A percentile compares a stretch with the other conserved stretches of the same genome.
phyloP scores from a whole-genome alignment of 2,797 vertebrate species.

The Acanthurus leucopareius region DNA sequence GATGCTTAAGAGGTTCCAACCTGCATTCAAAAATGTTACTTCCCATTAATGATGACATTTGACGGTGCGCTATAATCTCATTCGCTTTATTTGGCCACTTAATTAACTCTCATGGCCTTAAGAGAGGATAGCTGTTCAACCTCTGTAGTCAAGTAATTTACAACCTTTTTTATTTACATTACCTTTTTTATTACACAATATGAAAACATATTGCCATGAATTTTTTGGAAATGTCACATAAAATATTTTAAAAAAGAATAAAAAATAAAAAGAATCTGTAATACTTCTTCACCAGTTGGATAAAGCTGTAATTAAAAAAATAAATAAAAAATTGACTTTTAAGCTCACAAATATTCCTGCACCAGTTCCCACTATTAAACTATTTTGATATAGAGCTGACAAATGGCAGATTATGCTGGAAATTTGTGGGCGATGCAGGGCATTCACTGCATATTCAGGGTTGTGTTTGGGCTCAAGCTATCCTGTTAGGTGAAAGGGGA shows the following conservation, averaged over 20 bases:
- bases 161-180: conserved; percentile 7
- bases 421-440: not conserved
- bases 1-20: conserved; percentile 35
- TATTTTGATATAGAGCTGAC: not conserved
- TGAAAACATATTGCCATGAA: not conserved
- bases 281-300: not conserved
- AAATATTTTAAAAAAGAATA: not conserved
- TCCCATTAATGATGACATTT: conserved; percentile 52
- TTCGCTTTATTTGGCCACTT: conserved; percentile 50
- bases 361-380: not conserved
- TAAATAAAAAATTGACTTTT: not conserved
- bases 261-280: too few relatives aligned
- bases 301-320: not conserved
- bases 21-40: conserved; percentile 47
- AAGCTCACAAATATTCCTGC: not conserved
- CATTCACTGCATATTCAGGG: not conserved
- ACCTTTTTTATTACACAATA: not conserved
- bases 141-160: conserved; percentile 15
- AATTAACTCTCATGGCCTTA: conserved; percentile 54
- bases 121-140: conserved; percentile 22
- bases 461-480: not conserved
- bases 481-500: not conserved
- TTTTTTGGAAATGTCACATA: conserved; percentile 18
- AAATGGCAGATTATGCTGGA: not conserved
- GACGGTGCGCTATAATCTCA: conserved; percentile 39